Evolutionary conservation across 1,140 invertebrate species (phyloP).

Genomic region (Colletes latitarsis): DNA sequence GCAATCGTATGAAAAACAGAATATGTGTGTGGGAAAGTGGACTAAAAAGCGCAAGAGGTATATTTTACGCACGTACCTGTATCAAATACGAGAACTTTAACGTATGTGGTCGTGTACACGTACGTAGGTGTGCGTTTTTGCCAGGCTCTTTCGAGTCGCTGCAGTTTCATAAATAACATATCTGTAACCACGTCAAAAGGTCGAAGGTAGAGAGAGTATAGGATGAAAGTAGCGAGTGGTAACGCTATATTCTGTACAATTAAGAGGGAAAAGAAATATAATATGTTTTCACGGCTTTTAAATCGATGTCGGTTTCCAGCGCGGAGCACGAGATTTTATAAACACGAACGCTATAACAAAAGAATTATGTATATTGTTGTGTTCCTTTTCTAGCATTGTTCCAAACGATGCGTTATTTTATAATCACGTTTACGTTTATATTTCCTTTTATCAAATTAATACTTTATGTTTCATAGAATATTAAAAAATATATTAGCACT

Average conservation of each 20-base stretch:
- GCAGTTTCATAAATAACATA: conserved; percentile 45
- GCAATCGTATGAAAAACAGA: neutral
- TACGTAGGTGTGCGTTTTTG: neutral
- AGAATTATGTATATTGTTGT: neutral
- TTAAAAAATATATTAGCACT: no score
- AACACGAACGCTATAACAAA: neutral
- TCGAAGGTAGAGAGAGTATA: neutral
- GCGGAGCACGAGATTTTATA: neutral
- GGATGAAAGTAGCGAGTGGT: conserved; percentile 24
- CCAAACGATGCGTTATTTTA: no score
- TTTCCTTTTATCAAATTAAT: no score
- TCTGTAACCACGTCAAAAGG: conserved; percentile 26
- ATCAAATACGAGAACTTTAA: neutral
- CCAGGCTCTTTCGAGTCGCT: neutral
- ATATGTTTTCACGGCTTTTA: conserved; percentile 22
- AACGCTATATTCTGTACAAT: conserved; percentile 18
- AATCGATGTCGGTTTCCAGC: neutral
- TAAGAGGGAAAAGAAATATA: conserved; percentile 10
- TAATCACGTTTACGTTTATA: no score
- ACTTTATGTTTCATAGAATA: no score
- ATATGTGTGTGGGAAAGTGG: neutral
- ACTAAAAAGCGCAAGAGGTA: neutral
- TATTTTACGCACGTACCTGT: neutral
- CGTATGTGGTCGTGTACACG: neutral
- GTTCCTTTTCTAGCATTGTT: neutral